A percentile compares a stretch with the other conserved stretches of the same genome.
Conservation (phyloP, 2,113 vertebrate genomes). For the Geococcyx californianus region DNA sequence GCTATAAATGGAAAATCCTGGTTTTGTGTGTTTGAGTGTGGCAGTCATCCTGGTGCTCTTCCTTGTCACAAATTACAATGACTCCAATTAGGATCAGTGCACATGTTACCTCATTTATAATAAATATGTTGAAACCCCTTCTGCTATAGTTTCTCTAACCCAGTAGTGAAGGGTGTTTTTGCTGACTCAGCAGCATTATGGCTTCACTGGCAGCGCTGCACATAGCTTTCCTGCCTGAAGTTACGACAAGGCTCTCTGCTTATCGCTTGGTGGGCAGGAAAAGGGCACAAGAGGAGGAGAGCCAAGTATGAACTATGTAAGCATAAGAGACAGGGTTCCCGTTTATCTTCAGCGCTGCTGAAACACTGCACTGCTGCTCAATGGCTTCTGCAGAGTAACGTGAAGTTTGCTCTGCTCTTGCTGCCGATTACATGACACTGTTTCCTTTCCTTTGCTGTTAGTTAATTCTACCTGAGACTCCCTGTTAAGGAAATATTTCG, state of each 20-base stretch:
- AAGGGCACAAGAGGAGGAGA: background rate
- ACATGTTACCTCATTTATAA: background rate
- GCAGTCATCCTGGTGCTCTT: background rate
- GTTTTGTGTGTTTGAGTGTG: background rate
- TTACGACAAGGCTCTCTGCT: background rate
- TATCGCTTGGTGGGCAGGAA: background rate
- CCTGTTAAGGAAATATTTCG: conserved; percentile 69
- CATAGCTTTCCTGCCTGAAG: background rate
- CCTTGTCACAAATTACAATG: background rate
- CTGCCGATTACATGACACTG: background rate
- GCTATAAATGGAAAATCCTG: background rate
- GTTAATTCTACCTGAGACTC: conserved; percentile 39
- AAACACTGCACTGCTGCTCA: background rate
- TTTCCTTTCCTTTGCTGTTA: conserved; percentile 71
- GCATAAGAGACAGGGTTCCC: background rate
- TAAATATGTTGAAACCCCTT: background rate
- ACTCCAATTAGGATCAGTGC: background rate
- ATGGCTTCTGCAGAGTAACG: conserved; percentile 15
- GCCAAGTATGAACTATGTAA: accelerated
- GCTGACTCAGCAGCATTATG: background rate
- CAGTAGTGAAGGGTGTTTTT: background rate
- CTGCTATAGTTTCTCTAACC: background rate
- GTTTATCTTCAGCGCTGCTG: background rate
- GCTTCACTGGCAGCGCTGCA: background rate
- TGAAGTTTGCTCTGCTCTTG: conserved; percentile 5